These are phyloP conservation scores for Drosophila subquinaria DNA, from an alignment of 2,888 invertebrate species.

Conservation along the genomic window DNA sequence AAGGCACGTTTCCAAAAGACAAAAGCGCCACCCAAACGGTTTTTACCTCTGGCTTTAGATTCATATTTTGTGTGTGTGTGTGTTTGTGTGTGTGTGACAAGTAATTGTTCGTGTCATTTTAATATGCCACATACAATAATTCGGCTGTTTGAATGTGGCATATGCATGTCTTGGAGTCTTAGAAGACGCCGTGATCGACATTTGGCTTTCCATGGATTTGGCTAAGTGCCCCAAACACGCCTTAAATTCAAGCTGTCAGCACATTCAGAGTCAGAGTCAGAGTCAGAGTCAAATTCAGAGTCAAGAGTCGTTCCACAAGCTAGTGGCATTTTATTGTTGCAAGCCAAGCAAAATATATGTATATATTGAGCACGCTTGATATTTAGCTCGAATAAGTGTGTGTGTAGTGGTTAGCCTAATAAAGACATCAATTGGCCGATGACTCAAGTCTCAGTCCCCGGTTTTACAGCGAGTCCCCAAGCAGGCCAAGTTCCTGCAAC, in stretches of 20 bases:
- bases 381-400: constrained; percentile 41
- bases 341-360: constrained; percentile 14
- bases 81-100: constrained; percentile 40
- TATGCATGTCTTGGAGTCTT: constrained; percentile 38
- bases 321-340: constrained; percentile 63
- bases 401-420: constrained; percentile 55
- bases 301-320: constrained; percentile 27
- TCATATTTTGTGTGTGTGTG: constrained; percentile 49
- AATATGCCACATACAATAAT: constrained; percentile 63
- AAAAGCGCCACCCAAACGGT: constrained; percentile 75
- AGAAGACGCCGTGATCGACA: constrained; percentile 52
- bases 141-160: constrained; percentile 31
- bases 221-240: constrained; percentile 61
- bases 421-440: constrained; percentile 76
- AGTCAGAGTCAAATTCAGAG: constrained; percentile 29
- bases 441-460: constrained; percentile 54
- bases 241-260: constrained; percentile 57
- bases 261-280: constrained; percentile 31
- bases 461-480: neutral
- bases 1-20: constrained; percentile 70
- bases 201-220: constrained; percentile 56
- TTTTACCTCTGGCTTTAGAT: constrained; percentile 48
- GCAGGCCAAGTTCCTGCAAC: constrained; percentile 36
- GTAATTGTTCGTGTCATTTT: constrained; percentile 70
- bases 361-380: constrained; percentile 49